Base-by-base conservation (phyloP, 2,797 vertebrate species). In the Threskiornis aethiopicus region DNA sequence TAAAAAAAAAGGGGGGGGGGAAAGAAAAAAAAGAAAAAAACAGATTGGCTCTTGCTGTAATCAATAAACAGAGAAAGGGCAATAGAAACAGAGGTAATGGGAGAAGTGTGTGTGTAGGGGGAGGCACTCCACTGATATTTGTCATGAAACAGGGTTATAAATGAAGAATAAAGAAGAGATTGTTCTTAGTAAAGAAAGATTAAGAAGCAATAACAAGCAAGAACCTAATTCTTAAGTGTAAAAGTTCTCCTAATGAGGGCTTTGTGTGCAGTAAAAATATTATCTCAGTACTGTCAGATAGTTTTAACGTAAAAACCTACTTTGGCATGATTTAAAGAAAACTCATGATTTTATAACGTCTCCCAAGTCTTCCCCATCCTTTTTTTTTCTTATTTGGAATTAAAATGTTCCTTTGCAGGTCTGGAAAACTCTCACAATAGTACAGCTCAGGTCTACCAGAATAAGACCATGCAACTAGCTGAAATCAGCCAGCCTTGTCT, bases 41-140 rank as follows among this genome's bases (percentile, higher is more conserved):
- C 52, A 86, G 59, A 86, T 94, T 89, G 81, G 10, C 52, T 96
- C 21, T 67, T 79, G 42, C 49, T 93, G 85, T 84, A 90, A 95
- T 94, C 87, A 95, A 95, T 95, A 94, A 90, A 79, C 39, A 84
- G 87, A 83, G 72, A 93, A 82, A 77, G 67, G 59, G 47, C 47
- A 82, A 90, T 73, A 87, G 84, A 90, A 96, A 80, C 66, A 64
- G 20, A 76, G 52, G 64, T 55, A 59, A 59, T 51, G 41, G 81
- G 75, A 92, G 71, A 94, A 77, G 47, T 11, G 33, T 78, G 47
- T 85, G 70, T 70, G 41, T 37, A 69, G 37, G 41, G 55, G 47
- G 52, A 94, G 39, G 46, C 39, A 7, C 19, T 87, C 46, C 29
- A 7, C 14, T 67, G 67, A 20, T 87, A 71, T 54, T 92, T 89